phyloP scores from a whole-genome alignment of 37 sponge, comb jelly and placozoan genomes.

The Theonella swinhoei region DNA sequence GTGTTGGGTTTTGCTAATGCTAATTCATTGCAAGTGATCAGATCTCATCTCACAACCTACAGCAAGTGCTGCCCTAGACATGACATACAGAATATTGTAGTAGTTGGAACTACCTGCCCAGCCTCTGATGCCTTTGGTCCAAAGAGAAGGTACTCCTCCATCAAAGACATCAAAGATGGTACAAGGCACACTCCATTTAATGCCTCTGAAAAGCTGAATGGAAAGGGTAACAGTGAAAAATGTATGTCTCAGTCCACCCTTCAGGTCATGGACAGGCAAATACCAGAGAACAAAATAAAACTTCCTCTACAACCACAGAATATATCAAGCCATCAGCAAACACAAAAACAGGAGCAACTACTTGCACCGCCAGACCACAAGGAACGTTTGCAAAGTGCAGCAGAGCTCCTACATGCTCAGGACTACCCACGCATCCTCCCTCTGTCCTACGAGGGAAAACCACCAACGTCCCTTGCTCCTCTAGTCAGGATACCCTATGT shows the following conservation, averaged over 20 bases:
- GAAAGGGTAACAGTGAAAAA: neutral
- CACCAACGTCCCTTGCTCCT: too few species aligned
- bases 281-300: neutral
- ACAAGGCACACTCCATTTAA: neutral
- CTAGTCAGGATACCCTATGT: too few species aligned
- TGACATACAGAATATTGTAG: neutral
- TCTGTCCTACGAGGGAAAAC: too few species aligned
- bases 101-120: neutral
- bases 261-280: neutral
- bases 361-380: neutral
- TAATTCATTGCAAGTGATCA: neutral
- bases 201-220: neutral
- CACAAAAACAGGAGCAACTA: neutral
- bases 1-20: neutral
- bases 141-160: neutral
- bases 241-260: too few species aligned
- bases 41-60: neutral
- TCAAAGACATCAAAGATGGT: neutral
- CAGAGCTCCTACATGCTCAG: too few species aligned
- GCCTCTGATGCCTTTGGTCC: neutral
- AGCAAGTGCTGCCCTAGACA: neutral
- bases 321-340: neutral
- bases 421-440: too few species aligned
- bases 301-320: neutral
- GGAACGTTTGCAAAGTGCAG: neutral